Conservation (phyloP, 2,797 vertebrate genomes). For the Myotis planiceps region DNA sequence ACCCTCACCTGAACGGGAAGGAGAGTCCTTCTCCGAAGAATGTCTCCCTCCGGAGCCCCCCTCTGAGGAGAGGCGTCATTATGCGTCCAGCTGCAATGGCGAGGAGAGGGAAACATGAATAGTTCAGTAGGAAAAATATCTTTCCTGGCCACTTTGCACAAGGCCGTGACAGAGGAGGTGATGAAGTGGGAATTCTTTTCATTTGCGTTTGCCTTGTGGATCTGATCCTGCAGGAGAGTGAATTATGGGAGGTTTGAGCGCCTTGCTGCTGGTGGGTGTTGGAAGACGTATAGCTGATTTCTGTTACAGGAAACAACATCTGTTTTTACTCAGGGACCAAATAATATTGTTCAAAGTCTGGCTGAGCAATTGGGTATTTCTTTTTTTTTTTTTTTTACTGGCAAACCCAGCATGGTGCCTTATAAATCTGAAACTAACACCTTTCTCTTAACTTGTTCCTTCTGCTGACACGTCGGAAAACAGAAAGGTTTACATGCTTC, state of each 20-base stretch:
- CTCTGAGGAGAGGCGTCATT: not conserved
- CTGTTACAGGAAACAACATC: not conserved
- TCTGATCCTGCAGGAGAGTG: not conserved
- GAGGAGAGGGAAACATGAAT: not conserved
- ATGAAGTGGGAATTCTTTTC: not conserved
- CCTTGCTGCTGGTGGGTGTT: not conserved
- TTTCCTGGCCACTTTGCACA: not conserved
- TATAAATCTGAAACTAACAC: not conserved
- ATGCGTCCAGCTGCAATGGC: not conserved
- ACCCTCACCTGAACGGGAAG: fast-evolving
- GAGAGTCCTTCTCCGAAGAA: not conserved
- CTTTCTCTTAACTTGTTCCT: not conserved
- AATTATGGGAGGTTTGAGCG: not conserved
- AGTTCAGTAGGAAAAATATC: not conserved
- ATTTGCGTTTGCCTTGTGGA: not conserved
- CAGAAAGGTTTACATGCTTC: not conserved
- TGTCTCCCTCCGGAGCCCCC: not conserved
- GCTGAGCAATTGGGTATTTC: constrained; percentile 15
- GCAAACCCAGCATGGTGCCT: not conserved
- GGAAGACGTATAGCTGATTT: not conserved
- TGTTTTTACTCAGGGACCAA: constrained; percentile 51
- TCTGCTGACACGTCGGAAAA: not conserved
- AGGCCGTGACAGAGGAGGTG: not conserved
- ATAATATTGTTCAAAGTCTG: constrained; percentile 39
- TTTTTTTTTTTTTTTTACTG: constrained; percentile 25